Evolutionary conservation across 2,113 vertebrate genomes (phyloP), one percentile per base, ranked within the genome.

Genomic region (Zosterops japonicus): DNA sequence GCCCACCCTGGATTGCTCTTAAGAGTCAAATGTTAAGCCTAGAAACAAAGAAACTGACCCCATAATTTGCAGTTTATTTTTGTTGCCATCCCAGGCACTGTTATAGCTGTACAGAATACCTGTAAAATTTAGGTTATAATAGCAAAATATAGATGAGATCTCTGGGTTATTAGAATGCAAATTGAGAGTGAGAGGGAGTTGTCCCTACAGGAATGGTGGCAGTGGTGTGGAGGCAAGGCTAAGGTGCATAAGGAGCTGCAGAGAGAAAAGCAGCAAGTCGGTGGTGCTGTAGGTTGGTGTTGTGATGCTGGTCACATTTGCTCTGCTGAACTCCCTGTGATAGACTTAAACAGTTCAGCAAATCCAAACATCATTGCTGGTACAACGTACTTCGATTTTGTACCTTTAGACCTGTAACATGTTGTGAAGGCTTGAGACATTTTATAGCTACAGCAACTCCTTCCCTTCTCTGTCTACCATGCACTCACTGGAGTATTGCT

Each of bases 191-290:
- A 59, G 59, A 60, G 53, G 33, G 24, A 79, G 11, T 4, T 49
- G 61, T 67, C 42, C 8, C 47, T 15, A 2, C 1, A 22, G 56
- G 29, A 75, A 28, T 33, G 31, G 35, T 52, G 52, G 14, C 39
- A 24, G 18, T 33, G 71, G 56, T 8, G 3, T 23, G 39, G 42
- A 41, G 33, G 52, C 39, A 44, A 53, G n/a, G 20, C 31, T n/a
- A 11, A 52, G 68, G 59, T 50, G 20, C 4, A 0, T 44, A 10
- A 25, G 14, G 39, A 22, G 22, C 12, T 27, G 9, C 0, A 1
- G 44, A 44, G 35, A 33, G 35, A 41, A 67, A 72, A 71, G 42
- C 67, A 87, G 41, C 9, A 11, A 22, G 42, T 67, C 24, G 63
- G 24, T 21, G 33, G 24, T 81, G n/a, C 57, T 22, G 1, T 29